Evolutionary conservation across 2,113 vertebrate genomes (phyloP).

Genomic region (Egretta garzetta): DNA sequence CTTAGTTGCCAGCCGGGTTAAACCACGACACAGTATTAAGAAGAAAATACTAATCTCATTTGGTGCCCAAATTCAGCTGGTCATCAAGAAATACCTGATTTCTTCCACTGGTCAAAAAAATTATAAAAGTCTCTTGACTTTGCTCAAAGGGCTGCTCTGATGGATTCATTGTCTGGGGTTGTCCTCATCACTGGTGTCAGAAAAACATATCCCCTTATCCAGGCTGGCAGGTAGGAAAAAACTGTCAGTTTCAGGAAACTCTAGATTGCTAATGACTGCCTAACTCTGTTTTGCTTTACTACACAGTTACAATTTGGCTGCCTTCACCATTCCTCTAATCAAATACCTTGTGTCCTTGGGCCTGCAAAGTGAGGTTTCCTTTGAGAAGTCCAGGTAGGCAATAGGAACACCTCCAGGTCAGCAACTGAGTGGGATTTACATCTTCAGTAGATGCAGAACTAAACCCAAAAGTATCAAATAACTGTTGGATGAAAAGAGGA

Average conservation of each 20-base stretch:
- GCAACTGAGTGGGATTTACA: neutral
- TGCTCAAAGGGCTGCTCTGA: neutral
- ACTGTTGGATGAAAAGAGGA: neutral
- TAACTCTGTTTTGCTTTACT: neutral
- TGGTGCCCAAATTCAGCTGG: neutral
- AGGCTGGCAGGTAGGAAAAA: neutral
- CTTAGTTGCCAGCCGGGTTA: too few relatives aligned
- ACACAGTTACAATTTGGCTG: fast-evolving
- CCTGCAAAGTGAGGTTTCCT: neutral
- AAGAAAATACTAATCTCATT: neutral
- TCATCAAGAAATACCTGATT: neutral
- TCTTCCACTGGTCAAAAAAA: neutral
- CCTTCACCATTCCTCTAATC: neutral
- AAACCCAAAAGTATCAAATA: neutral
- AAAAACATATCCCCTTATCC: neutral
- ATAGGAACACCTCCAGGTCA: neutral
- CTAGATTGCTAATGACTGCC: neutral
- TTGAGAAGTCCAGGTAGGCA: neutral
- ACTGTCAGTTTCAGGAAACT: neutral
- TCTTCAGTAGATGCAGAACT: neutral
- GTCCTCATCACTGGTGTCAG: neutral
- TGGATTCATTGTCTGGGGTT: neutral
- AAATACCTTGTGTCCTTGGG: neutral
- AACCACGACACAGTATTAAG: neutral
- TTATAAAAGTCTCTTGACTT: neutral